Percentiles rank a stretch among this genome's conserved stretches.
Evolutionary conservation across 2,888 invertebrate species (phyloP).

Genomic region (Galeopsomyia nigrocyanea): DNA sequence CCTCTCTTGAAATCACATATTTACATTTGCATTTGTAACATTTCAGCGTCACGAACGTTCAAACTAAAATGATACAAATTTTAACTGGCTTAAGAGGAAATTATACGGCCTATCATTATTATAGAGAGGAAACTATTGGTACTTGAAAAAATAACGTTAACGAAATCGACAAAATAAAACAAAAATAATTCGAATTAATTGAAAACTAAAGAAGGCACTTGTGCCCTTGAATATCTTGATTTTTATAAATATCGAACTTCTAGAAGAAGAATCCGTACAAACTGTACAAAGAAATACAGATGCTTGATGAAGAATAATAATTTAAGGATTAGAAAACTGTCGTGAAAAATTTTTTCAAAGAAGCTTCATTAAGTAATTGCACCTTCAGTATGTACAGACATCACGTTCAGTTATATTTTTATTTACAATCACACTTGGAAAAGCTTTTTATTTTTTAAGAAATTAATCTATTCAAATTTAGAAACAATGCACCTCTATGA

Average conservation of each 20-base stretch:
- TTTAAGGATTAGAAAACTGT: conserved; percentile 32
- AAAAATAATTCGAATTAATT: conserved; percentile 33
- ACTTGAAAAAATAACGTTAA: conserved; percentile 24
- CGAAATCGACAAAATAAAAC: conserved; percentile 33
- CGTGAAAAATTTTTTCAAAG: not conserved
- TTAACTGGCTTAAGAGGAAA: conserved; percentile 42
- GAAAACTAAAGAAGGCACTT: conserved; percentile 43
- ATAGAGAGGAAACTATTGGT: not conserved
- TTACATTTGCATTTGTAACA: conserved; percentile 49
- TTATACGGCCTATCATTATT: not conserved
- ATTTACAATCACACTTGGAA: conserved; percentile 36
- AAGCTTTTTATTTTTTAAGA: not conserved
- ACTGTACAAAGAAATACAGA: conserved; percentile 46
- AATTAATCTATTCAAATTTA: conserved; percentile 12
- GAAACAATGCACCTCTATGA: conserved; percentile 7
- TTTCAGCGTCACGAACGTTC: conserved; percentile 40
- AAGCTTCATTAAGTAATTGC: conserved; percentile 14
- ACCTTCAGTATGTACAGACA: conserved; percentile 13
- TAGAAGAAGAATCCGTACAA: conserved; percentile 42
- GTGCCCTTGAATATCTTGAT: conserved; percentile 41
- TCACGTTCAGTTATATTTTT: conserved; percentile 17
- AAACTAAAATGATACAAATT: conserved; percentile 44
- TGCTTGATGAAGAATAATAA: conserved; percentile 38
- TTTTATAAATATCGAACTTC: conserved; percentile 44
- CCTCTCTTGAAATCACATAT: conserved; percentile 47